These are phyloP conservation scores for Xylocopa sonorina DNA, from an alignment of 1,140 invertebrate genomes.

Conservation along the genomic window DNA sequence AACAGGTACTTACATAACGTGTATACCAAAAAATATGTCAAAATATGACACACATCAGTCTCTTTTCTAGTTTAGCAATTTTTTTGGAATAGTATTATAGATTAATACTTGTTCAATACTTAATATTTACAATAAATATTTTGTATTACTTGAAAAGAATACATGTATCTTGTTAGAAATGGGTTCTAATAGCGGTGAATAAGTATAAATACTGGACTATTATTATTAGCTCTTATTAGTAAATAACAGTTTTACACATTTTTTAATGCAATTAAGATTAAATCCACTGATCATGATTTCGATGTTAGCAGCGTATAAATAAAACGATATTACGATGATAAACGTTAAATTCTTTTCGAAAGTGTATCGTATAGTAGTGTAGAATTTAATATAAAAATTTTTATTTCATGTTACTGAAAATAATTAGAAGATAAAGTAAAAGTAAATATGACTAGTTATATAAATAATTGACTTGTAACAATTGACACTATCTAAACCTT, in stretches of 20 bases:
- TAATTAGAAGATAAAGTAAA: not conserved
- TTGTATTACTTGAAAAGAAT: not conserved
- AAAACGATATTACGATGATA: constrained; percentile 25
- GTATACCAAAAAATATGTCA: not conserved
- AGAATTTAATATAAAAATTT: constrained; percentile 6
- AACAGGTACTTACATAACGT: not conserved
- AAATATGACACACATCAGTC: constrained; percentile 34
- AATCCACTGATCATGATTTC: not conserved
- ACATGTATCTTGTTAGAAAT: not conserved
- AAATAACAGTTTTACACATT: constrained; percentile 1
- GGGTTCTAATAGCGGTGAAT: not conserved
- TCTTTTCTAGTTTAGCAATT: constrained; percentile 22
- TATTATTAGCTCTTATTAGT: constrained; percentile 2
- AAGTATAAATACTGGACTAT: constrained; percentile 31
- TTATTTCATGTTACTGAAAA: not conserved
- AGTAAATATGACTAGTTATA: constrained; percentile 28
- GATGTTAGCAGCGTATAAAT: constrained; percentile 2
- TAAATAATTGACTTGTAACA: not conserved
- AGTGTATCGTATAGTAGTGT: not conserved
- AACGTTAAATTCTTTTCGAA: not conserved
- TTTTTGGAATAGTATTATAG: not conserved
- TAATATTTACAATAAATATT: no score
- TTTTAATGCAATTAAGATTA: not conserved
- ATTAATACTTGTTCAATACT: constrained; percentile 41
- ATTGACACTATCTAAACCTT: not conserved